Evolutionary conservation across 2,113 vertebrate species (phyloP).

Genomic region (Mormoops blainvillei): DNA sequence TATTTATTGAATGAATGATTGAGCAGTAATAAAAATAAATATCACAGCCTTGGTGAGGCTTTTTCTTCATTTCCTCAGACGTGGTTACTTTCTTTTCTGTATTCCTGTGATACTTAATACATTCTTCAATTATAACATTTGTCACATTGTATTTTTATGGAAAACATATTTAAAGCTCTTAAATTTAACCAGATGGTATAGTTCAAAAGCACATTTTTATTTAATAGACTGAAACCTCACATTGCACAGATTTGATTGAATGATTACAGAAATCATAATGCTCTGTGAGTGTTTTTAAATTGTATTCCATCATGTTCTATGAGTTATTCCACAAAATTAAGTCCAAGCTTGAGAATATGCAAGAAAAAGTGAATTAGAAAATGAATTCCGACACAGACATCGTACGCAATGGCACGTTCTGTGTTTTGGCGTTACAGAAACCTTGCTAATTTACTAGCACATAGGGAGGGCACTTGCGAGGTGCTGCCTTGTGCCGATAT

Average conservation of each 20-base stretch:
- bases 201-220: slow-evolving; percentile 60
- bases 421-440: background rate
- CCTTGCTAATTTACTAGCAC: background rate
- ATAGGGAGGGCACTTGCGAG: background rate
- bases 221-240: slow-evolving; percentile 46
- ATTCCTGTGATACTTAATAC: slow-evolving; percentile 8
- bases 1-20: background rate
- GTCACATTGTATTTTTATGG: slow-evolving; percentile 55
- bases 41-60: background rate
- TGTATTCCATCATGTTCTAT: background rate
- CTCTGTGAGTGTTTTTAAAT: slow-evolving; percentile 3
- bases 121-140: slow-evolving; percentile 36
- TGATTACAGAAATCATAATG: slow-evolving; percentile 40
- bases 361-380: slow-evolving; percentile 22
- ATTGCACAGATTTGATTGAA: slow-evolving; percentile 45
- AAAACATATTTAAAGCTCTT: slow-evolving; percentile 51
- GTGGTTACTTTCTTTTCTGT: background rate
- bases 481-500: background rate
- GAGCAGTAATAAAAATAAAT: background rate
- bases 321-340: slow-evolving; percentile 35
- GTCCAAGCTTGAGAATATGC: background rate
- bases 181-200: slow-evolving; percentile 58
- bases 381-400: background rate
- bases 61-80: background rate
- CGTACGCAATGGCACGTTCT: background rate